Base-by-base conservation (phyloP, 2,113 vertebrate species). In the Daubentonia madagascariensis region DNA sequence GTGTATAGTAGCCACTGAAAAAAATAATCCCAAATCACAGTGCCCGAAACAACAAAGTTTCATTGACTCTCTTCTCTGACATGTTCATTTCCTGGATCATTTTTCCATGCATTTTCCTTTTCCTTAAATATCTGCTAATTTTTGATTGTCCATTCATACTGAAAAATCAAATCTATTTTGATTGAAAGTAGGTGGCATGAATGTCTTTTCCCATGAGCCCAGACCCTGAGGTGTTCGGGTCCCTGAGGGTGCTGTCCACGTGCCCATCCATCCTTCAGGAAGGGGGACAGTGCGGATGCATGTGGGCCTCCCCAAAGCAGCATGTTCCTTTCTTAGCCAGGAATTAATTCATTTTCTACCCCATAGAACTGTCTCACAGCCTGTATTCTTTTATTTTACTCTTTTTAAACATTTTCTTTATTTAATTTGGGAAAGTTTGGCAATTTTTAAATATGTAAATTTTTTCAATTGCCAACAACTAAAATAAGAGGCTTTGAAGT, bases 111-210 rank as follows among this genome's bases (percentile, higher is more conserved):
- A 20, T 25, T 63, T 84, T 57, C 2, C 8, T 68, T 85, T 52
- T n/a, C 25, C n/a, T 22, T 22, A 86, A 92, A 52, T 50, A 52
- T 43, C 35, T 61, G 30, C 54, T 70, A 20, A 35, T 52, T 1
- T 79, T 79, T 61, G 11, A 78, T 35, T 32, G 5, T 6, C 5
- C 11, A 37, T 63, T 80, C 30, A 72, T 6, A n/a, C 11, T 16
- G 4, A n/a, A 70, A 79, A 92, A 16, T 0, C n/a, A 14, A 80
- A 54, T 23, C 2, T 52, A 52, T 61, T 79, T 67, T 52, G 20
- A 43, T 6, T 35, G 32, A 43, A 70, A 9, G 1, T 16, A 28
- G 6, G 2, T 4, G 0, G 8, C 5, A 63, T 1, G 10, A 25
- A 6, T n/a, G 7, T n/a, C 57, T 57, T 68, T 40, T 50, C 13